Percentiles rank a stretch among this genome's conserved stretches.
phyloP scores from a whole-genome alignment of 2,888 invertebrate species.

The Drosophila dives region DNA sequence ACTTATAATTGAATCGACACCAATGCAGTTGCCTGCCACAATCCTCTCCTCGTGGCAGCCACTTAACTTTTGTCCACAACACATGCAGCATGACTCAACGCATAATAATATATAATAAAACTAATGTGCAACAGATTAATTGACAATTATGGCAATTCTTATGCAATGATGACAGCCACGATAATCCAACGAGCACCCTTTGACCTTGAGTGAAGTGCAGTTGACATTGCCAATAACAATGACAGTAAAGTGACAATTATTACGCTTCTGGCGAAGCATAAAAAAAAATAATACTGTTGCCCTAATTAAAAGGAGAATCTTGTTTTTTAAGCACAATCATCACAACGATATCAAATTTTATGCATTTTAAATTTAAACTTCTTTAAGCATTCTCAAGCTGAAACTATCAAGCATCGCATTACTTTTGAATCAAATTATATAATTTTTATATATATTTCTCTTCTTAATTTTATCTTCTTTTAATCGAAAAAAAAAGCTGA shows the following conservation, averaged over 20 bases:
- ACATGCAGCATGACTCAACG: background rate
- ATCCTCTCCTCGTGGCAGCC: background rate
- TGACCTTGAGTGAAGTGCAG: background rate
- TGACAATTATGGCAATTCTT: slow-evolving; percentile 7
- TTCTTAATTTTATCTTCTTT: background rate
- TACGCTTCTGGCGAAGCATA: background rate
- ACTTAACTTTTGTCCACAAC: background rate
- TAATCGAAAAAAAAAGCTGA: background rate
- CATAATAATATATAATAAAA: slow-evolving; percentile 4
- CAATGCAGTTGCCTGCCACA: slow-evolving; percentile 39
- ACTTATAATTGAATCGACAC: slow-evolving; percentile 69
- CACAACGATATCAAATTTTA: background rate
- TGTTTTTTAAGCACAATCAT: background rate
- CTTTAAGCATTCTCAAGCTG: no score
- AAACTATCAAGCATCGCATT: background rate
- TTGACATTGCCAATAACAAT: background rate
- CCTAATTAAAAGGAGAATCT: no score
- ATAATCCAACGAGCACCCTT: background rate
- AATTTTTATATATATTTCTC: no score
- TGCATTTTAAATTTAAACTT: background rate
- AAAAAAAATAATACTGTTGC: background rate
- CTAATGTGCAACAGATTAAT: slow-evolving; percentile 17
- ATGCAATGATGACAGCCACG: background rate
- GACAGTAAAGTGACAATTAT: background rate
- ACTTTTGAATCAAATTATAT: background rate